Evolutionary conservation across 2,888 invertebrate species (phyloP), one percentile per base, ranked within the genome.

Genomic region (Drosophila cyrtoloma): DNA sequence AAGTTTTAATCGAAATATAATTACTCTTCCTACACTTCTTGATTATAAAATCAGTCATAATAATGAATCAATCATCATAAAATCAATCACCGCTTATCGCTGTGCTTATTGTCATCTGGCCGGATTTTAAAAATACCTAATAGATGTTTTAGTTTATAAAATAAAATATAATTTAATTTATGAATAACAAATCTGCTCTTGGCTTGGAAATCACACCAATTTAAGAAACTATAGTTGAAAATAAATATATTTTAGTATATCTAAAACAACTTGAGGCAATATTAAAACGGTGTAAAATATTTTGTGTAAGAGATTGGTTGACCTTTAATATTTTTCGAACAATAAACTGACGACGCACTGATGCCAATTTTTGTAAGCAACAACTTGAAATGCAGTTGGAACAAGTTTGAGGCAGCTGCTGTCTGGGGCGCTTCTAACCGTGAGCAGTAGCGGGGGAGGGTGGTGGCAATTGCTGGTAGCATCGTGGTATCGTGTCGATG

Each of bases 401-500:
- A 56, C 37, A 56, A 67, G 55, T 44, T 59, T 32, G 32, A 63
- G 47, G 52, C 59, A 62, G 67, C 67, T 67, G 60, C 47, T 53
- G 58, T 37, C 57, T 44, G 44, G 10, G 44, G 12, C 42, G 64
- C 12, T 51, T 52, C 52, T 35, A 42, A 10, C 16, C 42, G 42
- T 28, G 14, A 37, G 47, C 42, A 32, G 37, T 47, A n/a, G 26
- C 33, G n/a, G 26, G 28, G 12, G 26, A 16, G 44, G 37, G 42
- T 56, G 64, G 50, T 60, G 70, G 59, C 81, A 86, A 81, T 81
- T 81, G 76, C 71, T 84, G 72, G 82, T 62, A 82, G 75, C 90
- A 76, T 88, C 73, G 79, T 84, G 79, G 81, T 58, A 73, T 79
- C 79, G 70, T 81, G 77, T 80, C 77, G 77, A 77, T 80, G 73